phyloP scores from a whole-genome alignment of 2,797 vertebrate genomes.

The Anolis apletophallus region DNA sequence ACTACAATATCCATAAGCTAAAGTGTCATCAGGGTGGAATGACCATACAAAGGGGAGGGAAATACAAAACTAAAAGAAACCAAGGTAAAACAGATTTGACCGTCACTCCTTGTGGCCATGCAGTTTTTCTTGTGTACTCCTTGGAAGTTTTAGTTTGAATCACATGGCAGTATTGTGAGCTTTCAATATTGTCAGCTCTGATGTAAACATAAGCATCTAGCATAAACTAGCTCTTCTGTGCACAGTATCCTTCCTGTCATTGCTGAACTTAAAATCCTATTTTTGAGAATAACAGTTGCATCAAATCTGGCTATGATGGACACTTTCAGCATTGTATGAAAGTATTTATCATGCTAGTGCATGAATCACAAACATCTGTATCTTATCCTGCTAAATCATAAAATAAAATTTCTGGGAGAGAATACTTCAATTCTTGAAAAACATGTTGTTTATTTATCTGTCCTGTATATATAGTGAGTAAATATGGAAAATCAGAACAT shows the following conservation, averaged over 20 bases:
- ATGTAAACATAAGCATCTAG: background rate
- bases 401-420: background rate
- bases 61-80: background rate
- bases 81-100: background rate
- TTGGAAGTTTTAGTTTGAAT: background rate
- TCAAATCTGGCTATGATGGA: background rate
- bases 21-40: no score
- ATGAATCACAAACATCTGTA: background rate
- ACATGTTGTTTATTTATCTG: background rate
- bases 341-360: background rate
- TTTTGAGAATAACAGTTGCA: background rate
- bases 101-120: background rate
- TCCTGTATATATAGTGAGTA: accelerated
- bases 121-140: background rate
- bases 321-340: background rate
- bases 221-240: background rate
- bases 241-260: background rate
- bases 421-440: accelerated
- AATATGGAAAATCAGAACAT: background rate
- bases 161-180: background rate
- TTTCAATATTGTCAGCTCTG: background rate
- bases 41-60: background rate
- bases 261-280: background rate
- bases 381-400: background rate
- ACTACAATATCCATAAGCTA: no score